Percentiles rank a stretch among this genome's conserved stretches.
Evolutionary conservation across 2,888 invertebrate species (phyloP).

Genomic region (Tortricodes alternella): DNA sequence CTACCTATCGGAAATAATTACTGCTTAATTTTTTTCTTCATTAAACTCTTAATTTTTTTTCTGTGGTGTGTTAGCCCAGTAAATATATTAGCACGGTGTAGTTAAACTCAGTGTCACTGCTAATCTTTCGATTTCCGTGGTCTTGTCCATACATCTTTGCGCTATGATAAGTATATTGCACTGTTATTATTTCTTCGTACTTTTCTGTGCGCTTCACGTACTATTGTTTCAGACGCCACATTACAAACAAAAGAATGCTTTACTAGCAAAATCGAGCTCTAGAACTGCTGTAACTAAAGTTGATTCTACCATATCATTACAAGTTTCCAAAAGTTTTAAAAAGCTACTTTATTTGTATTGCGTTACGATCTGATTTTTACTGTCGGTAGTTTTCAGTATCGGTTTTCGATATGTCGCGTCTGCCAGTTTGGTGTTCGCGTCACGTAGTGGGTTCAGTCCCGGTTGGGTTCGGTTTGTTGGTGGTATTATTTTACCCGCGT

Average conservation of each 20-base stretch:
- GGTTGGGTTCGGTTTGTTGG: slow-evolving; percentile 61
- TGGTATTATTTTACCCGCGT: slow-evolving; percentile 68
- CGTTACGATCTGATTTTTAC: slow-evolving; percentile 46
- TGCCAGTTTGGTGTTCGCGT: slow-evolving; percentile 59
- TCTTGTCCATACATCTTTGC: too few species aligned
- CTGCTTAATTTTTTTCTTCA: too few species aligned
- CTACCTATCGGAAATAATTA: too few species aligned
- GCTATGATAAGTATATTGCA: slow-evolving; percentile 19
- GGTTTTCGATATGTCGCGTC: slow-evolving; percentile 48
- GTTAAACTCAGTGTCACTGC: too few species aligned
- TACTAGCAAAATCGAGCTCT: not conserved
- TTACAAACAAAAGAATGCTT: slow-evolving; percentile 39
- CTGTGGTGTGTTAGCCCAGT: too few species aligned
- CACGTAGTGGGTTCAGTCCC: slow-evolving; percentile 69
- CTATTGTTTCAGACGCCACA: slow-evolving; percentile 52
- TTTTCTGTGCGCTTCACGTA: slow-evolving; percentile 65
- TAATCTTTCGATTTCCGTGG: too few species aligned
- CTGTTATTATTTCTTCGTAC: slow-evolving; percentile 50
- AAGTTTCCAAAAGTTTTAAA: not conserved
- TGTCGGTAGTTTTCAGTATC: slow-evolving; percentile 35
- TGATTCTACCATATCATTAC: not conserved
- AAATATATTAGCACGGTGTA: too few species aligned
- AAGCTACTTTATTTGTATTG: slow-evolving; percentile 36
- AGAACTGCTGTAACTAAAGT: not conserved
- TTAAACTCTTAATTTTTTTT: too few species aligned